Base-by-base conservation (phyloP, 2,113 vertebrate genomes). In the Isurus oxyrinchus region DNA sequence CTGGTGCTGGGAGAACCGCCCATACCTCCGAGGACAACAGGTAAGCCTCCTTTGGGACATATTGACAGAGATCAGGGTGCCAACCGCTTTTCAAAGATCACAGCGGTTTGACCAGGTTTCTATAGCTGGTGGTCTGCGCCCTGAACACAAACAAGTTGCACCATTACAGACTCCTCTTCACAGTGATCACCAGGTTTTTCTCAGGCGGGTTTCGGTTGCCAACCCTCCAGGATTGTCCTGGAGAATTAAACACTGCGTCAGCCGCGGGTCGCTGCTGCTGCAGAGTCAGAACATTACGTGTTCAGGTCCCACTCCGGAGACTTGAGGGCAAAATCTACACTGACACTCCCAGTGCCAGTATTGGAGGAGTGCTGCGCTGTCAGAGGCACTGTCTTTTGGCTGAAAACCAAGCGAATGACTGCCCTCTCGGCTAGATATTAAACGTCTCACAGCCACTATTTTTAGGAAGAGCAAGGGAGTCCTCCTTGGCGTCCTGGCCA, bases 1-100 rank as follows among this genome's bases (percentile, higher is more conserved):
- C 98, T 98, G 96, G 98, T 98, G 96, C 97, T 98, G 96, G 98
- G 98, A 96, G 98, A 98, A 96, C 96, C 97, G 0, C 97, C 97
- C 2, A 25, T 53, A 5, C 94, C 94, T 7, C 53, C 94, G 3
- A 69, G 44, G 66, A 49, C 21, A 95, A 72, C 94, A 95, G 94
- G 94, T 95, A 95, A 95, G 94, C 94, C 49, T 69, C 94, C 61
- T 84, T 44, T 40, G 79, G 79, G 79, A 44, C 79, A 84, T 84
- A n/a, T 35, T n/a, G 14, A 31, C 31, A 40, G 31, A 21, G 35
- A 19, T 61, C 57, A n/a, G 7, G 10, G 1, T 19, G 57, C 19
- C 31, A n/a, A 1, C 0, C 4, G 90, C 31, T 21, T n/a, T 2
- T n/a, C 35, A 14, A 59, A 21, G 87, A 57, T 44, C 14, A 44